Conservation (phyloP, 2,113 vertebrate species). For the Oceanites oceanicus region DNA sequence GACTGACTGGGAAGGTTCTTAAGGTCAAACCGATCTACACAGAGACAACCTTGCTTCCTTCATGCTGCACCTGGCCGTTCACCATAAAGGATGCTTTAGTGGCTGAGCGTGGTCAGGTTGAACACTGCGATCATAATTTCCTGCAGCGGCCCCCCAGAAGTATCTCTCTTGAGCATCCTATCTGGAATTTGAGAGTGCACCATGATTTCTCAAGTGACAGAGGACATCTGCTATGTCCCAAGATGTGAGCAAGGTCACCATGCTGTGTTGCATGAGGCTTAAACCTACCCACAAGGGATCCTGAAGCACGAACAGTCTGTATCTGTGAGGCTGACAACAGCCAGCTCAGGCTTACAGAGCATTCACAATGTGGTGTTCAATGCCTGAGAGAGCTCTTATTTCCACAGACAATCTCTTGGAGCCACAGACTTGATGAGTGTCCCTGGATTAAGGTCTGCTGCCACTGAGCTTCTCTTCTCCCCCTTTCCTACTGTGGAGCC, state of each 20-base stretch:
- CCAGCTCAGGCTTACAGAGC: neutral
- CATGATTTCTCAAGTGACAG: neutral
- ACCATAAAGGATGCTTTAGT: neutral
- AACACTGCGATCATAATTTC: neutral
- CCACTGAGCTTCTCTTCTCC: neutral
- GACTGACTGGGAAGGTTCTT: neutral
- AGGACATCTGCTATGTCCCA: neutral
- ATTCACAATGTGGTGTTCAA: neutral
- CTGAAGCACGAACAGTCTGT: neutral
- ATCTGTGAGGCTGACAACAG: neutral
- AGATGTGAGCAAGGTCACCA: neutral
- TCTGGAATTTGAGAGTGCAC: neutral
- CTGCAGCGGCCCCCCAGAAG: neutral
- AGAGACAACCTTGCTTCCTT: neutral
- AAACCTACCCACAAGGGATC: neutral
- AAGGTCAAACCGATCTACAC: neutral
- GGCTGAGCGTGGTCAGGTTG: neutral
- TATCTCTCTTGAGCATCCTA: neutral
- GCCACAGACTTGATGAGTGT: neutral
- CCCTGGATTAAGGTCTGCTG: neutral
- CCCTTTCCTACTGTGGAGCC: rapidly evolving
- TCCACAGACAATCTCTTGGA: neutral
- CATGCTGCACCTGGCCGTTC: no score
- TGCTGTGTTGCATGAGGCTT: neutral
- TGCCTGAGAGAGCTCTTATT: neutral